Base-by-base conservation (phyloP, 1,140 invertebrate genomes). In the Colletes latitarsis region DNA sequence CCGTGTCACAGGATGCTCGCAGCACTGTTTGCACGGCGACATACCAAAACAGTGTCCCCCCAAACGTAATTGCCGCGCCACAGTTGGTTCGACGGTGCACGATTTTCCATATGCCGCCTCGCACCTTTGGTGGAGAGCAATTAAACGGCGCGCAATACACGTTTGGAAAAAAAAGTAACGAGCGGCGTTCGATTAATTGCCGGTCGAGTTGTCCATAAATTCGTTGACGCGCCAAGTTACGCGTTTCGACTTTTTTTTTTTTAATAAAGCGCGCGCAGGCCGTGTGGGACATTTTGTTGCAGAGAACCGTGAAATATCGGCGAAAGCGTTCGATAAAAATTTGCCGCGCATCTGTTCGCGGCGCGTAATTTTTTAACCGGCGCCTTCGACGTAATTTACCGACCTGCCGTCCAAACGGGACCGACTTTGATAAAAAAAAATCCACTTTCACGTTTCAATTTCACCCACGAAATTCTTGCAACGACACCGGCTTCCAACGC, bases 231-330 rank as follows among this genome's bases (percentile, higher is more conserved):
- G 30, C 30, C 8, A 62, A n/a, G 0, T 41, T 68, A 57, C 74
- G 57, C 58, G 19, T n/a, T 17, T 10, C 17, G n/a, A 67, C 19
- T n/a, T n/a, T n/a, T n/a, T n/a, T n/a, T 52, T 10, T 30, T 43
- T 53, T 9, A 57, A 66, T 41, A 55, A 6, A 39, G 43, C 43
- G 43, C 8, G n/a, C n/a, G n/a, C n/a, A n/a, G n/a, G n/a, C n/a
- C n/a, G n/a, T n/a, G n/a, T n/a, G n/a, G n/a, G n/a, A n/a, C n/a
- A n/a, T n/a, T n/a, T n/a, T n/a, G n/a, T n/a, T n/a, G n/a, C n/a
- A n/a, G n/a, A n/a, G n/a, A n/a, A n/a, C 9, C 14, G 12, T 77
- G 67, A 77, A 52, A 71, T 77, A 77, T 70, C 41, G 46, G 30
- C 30, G 76, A 77, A 77, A 77, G 76, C 6, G 14, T 52, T 43